Evolutionary conservation across 2,888 invertebrate genomes (phyloP).

Genomic region (Temnothorax unifasciatus): DNA sequence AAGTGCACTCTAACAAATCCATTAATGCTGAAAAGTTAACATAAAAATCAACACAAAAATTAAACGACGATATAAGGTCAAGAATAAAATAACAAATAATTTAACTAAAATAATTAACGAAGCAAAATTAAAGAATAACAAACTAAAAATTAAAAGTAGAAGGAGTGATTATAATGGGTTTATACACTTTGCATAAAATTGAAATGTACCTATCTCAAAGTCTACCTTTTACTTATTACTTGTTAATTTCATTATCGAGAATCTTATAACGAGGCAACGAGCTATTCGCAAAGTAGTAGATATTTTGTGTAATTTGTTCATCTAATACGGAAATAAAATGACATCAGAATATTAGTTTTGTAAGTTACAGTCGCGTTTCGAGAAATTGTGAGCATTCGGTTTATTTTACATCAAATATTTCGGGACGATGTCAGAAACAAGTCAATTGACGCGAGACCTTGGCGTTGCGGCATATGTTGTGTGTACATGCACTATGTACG

Average conservation of each 20-base stretch:
- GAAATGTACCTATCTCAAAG: too few species aligned
- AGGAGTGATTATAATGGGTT: too few species aligned
- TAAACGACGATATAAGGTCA: too few species aligned
- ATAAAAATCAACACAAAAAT: too few species aligned
- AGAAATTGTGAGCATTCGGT: background rate
- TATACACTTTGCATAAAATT: too few species aligned
- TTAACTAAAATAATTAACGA: too few species aligned
- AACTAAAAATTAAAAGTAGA: too few species aligned
- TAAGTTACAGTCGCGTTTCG: background rate
- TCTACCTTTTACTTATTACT: too few species aligned
- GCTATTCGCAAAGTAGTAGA: background rate
- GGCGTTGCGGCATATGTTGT: background rate
- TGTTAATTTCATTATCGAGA: too few species aligned
- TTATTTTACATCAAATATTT: constrained; percentile 1
- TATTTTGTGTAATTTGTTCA: background rate
- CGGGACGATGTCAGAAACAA: constrained; percentile 4
- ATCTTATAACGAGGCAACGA: background rate
- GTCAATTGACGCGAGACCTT: background rate
- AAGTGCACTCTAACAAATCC: background rate
- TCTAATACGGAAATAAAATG: background rate
- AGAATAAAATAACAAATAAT: too few species aligned
- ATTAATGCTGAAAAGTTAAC: background rate
- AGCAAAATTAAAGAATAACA: too few species aligned
- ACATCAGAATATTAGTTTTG: background rate
- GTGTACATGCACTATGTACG: background rate